phyloP scores from a whole-genome alignment of 2,113 vertebrate species.

The Tachycineta bicolor region DNA sequence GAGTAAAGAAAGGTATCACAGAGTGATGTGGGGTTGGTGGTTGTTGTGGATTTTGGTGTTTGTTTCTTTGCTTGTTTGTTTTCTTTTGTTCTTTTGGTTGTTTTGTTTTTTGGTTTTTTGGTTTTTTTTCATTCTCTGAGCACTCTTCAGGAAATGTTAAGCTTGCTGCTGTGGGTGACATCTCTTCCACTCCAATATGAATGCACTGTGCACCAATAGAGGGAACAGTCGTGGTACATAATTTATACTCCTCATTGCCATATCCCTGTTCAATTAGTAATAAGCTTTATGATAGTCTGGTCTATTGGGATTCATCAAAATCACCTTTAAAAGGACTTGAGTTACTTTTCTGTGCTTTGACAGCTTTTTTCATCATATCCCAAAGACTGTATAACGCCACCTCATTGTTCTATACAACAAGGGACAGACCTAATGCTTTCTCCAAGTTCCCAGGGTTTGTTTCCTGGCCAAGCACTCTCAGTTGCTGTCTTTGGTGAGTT shows the following conservation, averaged over 20 bases:
- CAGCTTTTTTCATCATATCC: not conserved
- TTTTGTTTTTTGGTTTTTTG: too few relatives aligned
- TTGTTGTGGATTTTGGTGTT: too few relatives aligned
- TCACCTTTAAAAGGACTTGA: not conserved
- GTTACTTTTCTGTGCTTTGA: not conserved
- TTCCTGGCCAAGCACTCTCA: not conserved
- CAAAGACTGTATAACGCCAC: fast-evolving
- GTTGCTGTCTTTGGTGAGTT: not conserved
- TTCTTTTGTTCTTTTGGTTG: not conserved
- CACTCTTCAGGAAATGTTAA: not conserved
- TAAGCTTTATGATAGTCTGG: too few relatives aligned
- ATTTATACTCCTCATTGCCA: not conserved
- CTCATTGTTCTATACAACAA: not conserved
- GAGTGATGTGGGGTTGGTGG: not conserved
- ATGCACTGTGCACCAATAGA: not conserved
- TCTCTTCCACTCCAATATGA: not conserved
- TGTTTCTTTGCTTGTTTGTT: not conserved
- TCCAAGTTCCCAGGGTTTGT: not conserved
- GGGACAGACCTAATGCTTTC: not conserved
- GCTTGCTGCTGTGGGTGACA: not conserved
- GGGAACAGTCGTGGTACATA: not conserved
- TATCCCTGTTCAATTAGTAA: not conserved
- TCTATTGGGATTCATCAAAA: not conserved
- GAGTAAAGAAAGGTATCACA: not conserved
- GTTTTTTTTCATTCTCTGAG: not conserved